Evolutionary conservation across 2,113 vertebrate species (phyloP), one percentile per base, ranked within the genome.

Genomic region (Psophia crepitans): DNA sequence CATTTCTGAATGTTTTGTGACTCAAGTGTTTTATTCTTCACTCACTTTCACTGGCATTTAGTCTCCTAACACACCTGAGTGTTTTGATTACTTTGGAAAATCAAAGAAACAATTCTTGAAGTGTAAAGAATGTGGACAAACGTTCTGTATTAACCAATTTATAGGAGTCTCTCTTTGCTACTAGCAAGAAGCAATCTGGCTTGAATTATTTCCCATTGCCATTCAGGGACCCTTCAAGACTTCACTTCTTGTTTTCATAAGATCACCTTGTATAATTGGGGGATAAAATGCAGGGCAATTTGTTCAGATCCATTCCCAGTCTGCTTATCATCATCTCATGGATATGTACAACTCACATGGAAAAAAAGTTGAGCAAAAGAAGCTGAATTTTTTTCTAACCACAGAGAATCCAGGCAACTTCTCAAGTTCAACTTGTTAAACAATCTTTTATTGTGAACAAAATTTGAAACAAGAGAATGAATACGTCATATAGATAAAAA

Each of bases 231-330:
- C 65, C 85, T 95, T 73, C 69, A 93, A 85, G 89, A 80, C 49
- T 92, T 93, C 54, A 91, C 35, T 96, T 95, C 94, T 96, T 97
- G 97, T 97, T 97, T 97, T 97, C 87, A 48, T 94, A 97, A 94
- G 89, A 95, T 95, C 97, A 87, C 89, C 93, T 95, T 85, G n/a
- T 92, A 73, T 97, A 97, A 97, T 93, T 97, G 91, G 93, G 75
- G 89, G 81, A 94, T 94, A 93, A 97, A 96, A 96, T 58, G 70
- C 94, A 89, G 87, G 70, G 95, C 87, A 97, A 96, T 97, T 96
- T 96, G 74, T 92, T 87, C 91, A 94, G 87, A 83, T 94, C 49
- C 87, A 58, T 94, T n/a, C 75, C 37, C 58, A 58, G 84, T 97
- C 97, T 97, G 97, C 63, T 96, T 96, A 96, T 77, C 91, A 85